Base-by-base conservation (phyloP, 2,113 vertebrate species). In the Stomatorhinus ivindoensis region DNA sequence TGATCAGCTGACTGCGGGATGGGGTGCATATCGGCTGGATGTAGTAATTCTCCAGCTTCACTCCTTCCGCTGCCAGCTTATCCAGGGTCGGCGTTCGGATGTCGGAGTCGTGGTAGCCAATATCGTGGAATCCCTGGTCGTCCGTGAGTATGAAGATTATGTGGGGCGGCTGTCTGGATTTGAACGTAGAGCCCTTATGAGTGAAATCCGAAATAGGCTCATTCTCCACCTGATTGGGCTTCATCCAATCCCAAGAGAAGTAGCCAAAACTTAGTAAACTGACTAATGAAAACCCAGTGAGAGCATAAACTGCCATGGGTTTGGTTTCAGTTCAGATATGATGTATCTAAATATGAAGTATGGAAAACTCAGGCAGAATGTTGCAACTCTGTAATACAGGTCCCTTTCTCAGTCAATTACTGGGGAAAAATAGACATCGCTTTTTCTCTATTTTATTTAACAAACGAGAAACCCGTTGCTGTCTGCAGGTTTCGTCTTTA, bases 21-120 rank as follows among this genome's bases (percentile, higher is more conserved):
- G 98, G 98, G 9, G 98, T 99, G 92, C 98, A 99, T 93, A 99
- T 99, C 89, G 98, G 98, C 90, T 99, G 98, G 92, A 99, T 97
- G 92, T 99, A 99, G 85, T 99, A 99, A 86, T 97, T 99, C 94
- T 99, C 98, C 94, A 99, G 94, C 89, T 98, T 99, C 15, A 99
- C 98, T 0, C 98, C 98, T 35, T 98, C 97, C 0, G 98, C 97
- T 0, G 98, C 98, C 93, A 99, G 95, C 80, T 97, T 97, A 93
- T 99, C 98, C 93, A 99, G 92, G 0, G 96, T 96, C 0, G 98
- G 98, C 0, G 98, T 99, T 94, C 95, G 97, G 89, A 99, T 99
- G 87, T 98, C 98, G 0, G 97, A 97, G 92, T 96, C 96, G 2
- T 99, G 98, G 84, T 99, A 99, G 46, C 98, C 98, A 0, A 99